A percentile compares a stretch with the other conserved stretches of the same genome.
These are phyloP conservation scores for Platerodrilus igneus DNA, from an alignment of 2,888 invertebrate genomes.

Conservation along the genomic window DNA sequence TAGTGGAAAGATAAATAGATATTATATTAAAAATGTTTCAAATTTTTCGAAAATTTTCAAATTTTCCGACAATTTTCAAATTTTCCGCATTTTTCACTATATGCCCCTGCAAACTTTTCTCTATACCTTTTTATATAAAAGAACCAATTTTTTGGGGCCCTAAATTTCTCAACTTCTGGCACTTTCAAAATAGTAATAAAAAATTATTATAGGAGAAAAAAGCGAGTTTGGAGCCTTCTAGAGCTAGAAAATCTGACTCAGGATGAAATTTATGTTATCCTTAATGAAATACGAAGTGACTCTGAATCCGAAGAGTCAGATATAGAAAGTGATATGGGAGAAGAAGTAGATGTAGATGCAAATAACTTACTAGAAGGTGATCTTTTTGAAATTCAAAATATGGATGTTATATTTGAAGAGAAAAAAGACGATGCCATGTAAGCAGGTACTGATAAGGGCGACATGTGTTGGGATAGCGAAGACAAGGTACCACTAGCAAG, in stretches of 20 bases:
- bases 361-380: conserved; percentile 1
- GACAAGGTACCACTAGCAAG: too few relatives aligned
- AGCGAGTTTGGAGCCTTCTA: neutral
- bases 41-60: too few relatives aligned
- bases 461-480: too few relatives aligned
- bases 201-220: neutral
- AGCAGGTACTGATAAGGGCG: conserved; percentile 1
- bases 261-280: conserved; percentile 3
- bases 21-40: too few relatives aligned
- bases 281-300: too few relatives aligned
- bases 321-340: conserved; percentile 5
- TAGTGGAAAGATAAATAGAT: too few relatives aligned
- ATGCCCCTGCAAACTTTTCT: too few relatives aligned
- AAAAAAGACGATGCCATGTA: conserved; percentile 3
- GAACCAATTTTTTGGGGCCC: too few relatives aligned
- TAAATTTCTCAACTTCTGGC: neutral
- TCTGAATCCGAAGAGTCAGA: conserved; percentile 4
- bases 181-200: conserved; percentile 2
- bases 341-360: conserved; percentile 1
- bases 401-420: conserved; percentile 6
- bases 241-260: neutral
- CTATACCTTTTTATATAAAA: too few relatives aligned
- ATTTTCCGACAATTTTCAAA: too few relatives aligned
- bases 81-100: too few relatives aligned
- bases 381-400: conserved; percentile 5